Base-by-base conservation (phyloP, 2,888 invertebrate genomes). In the Torymus tubicola region DNA sequence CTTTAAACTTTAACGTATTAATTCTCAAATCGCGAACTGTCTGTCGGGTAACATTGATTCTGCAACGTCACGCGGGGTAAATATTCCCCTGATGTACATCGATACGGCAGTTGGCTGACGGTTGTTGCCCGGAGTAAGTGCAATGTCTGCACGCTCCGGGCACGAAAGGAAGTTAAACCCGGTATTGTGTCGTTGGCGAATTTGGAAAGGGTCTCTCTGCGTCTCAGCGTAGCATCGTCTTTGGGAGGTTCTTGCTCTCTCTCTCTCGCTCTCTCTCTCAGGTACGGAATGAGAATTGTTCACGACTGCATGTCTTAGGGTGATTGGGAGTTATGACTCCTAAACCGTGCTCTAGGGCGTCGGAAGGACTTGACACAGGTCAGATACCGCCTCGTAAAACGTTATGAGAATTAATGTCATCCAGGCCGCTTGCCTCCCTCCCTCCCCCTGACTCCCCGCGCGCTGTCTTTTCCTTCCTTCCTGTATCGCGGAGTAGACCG, bases 301-400 rank as follows among this genome's bases (percentile, higher is more conserved):
- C 85, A 85, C 87, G 87, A 89, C 90, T 89, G 89, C 89, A 87
- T 89, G 89, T 90, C 90, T 89, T 87, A 87, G 87, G 89, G 89
- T 89, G 89, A 90, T 90, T 89, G 89, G 89, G 86, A 90, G 90
- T 90, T 90, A 90, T 88, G 90, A 89, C 86, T 90, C 89, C 89
- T 89, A 89, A 89, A 90, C 87, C 87, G 88, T 87, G 87, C 87
- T 88, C 84, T 86, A 85, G 86, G 86, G 85, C 86, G 87, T 87
- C 86, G 88, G 85, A 86, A 87, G 86, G 87, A 89, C 88, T 89
- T 89, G 90, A 90, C 89, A 87, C 89, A 88, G 90, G 89, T 90
- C 90, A 88, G 89, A 89, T 89, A 90, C 88, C 89, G 87, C 87
- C 87, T 89, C 90, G 89, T 89, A 89, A 90, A 90, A 90, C 89